Conservation (phyloP, 2,888 invertebrate genomes). For the Cantharis nigra region DNA sequence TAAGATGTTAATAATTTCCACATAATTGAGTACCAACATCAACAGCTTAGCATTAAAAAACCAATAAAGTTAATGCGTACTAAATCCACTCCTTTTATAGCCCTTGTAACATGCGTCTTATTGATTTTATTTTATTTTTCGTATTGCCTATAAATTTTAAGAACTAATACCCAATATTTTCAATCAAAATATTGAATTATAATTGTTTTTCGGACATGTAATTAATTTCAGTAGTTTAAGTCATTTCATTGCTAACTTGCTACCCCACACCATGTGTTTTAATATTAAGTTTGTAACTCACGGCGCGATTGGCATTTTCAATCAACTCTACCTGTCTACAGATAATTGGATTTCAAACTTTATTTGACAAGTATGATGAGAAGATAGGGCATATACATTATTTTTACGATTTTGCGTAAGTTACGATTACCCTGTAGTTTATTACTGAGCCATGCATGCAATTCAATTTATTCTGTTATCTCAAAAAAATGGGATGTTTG, state of each 20-base stretch:
- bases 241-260: constrained; percentile 1
- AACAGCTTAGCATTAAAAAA: not conserved
- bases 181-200: not conserved
- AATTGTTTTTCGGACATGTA: not conserved
- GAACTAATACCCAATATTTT: not conserved
- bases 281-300: constrained; percentile 19
- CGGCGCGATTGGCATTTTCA: constrained; percentile 43
- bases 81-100: not conserved
- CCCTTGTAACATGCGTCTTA: not conserved
- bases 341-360: constrained; percentile 45
- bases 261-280: constrained; percentile 18
- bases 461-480: not conserved
- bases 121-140: not conserved
- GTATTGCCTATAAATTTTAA: not conserved
- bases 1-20: constrained; percentile 2
- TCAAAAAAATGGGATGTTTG: not conserved
- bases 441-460: not conserved
- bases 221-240: not conserved
- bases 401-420: constrained; percentile 29
- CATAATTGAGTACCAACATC: not conserved
- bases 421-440: not conserved
- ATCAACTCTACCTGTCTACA: constrained; percentile 42
- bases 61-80: not conserved
- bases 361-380: constrained; percentile 40
- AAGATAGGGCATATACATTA: constrained; percentile 31